phyloP scores from a whole-genome alignment of 2,113 vertebrate species.

The Merops nubicus region DNA sequence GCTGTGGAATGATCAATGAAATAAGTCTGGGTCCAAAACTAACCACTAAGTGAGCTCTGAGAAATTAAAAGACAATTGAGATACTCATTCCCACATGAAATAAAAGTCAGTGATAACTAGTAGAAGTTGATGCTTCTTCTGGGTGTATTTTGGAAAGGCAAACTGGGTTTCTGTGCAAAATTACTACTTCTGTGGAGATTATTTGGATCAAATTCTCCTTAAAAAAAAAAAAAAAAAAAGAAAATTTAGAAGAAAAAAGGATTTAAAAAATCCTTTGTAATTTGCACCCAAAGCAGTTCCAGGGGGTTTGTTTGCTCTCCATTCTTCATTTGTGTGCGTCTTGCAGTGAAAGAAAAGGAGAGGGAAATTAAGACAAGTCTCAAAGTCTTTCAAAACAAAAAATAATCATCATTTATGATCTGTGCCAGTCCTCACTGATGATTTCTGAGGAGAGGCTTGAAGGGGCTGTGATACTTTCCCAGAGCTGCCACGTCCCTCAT shows the following conservation, averaged over 20 bases:
- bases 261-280: background rate
- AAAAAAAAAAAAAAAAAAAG: background rate
- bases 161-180: background rate
- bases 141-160: background rate
- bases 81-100: background rate
- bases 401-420: background rate
- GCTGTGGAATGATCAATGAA: background rate
- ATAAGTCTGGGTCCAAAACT: background rate
- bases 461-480: background rate
- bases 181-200: background rate
- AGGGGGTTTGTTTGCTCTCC: background rate
- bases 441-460: background rate
- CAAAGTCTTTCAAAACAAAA: background rate
- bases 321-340: background rate
- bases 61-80: background rate
- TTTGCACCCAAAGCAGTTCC: background rate
- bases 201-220: background rate
- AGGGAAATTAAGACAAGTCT: background rate
- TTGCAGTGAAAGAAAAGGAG: background rate
- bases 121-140: background rate
- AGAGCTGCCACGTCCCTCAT: fast-evolving
- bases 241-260: background rate
- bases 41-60: background rate
- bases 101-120: fast-evolving
- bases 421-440: background rate